A percentile compares a stretch with the other conserved stretches of the same genome.
Evolutionary conservation across 1,140 invertebrate genomes (phyloP).

Genomic region (Hesperophylax magnus): DNA sequence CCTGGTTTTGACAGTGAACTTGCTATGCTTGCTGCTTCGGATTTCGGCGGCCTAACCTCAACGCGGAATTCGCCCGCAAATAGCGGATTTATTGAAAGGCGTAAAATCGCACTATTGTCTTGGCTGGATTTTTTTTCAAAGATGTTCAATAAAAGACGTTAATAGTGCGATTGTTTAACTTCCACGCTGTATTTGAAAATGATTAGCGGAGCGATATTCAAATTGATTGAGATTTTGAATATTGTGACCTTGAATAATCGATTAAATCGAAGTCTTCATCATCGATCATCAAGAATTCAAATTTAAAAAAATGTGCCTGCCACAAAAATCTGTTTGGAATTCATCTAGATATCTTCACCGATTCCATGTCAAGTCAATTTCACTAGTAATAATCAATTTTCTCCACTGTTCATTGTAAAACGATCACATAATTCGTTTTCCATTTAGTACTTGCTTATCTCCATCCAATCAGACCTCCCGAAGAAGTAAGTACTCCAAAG

Average conservation of each 20-base stretch:
- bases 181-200: constrained; percentile 8
- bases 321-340: not conserved
- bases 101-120: constrained; percentile 26
- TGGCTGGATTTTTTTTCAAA: not conserved
- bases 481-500: not conserved
- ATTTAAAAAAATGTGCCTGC: not conserved
- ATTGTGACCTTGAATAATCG: not conserved
- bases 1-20: constrained; percentile 47
- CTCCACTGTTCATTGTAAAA: not conserved
- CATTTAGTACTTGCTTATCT: not conserved
- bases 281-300: not conserved
- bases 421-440: not conserved
- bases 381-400: not conserved
- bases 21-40: not conserved
- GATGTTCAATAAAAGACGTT: not conserved
- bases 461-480: not conserved
- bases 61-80: constrained; percentile 10
- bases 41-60: not conserved
- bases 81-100: constrained; percentile 10
- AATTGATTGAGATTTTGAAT: not conserved
- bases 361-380: not conserved
- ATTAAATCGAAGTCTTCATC: not conserved
- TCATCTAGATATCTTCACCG: not conserved
- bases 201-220: not conserved
- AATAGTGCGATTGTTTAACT: not conserved